These are phyloP conservation scores for Phrynocephalus versicolor DNA, from an alignment of 2,113 vertebrate species.

Conservation along the genomic window DNA sequence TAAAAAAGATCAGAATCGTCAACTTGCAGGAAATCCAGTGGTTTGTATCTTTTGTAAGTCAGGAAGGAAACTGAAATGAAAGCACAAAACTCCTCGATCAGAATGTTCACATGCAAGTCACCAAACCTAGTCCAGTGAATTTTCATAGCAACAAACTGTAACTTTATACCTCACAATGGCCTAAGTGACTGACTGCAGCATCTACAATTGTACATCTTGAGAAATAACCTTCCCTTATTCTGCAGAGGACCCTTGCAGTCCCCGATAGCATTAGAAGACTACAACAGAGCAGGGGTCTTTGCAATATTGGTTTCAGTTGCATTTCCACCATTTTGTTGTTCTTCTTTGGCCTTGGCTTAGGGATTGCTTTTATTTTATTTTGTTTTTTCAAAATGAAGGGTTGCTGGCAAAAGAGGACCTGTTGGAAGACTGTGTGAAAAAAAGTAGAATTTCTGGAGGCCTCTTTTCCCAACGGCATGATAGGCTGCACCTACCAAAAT, in stretches of 20 bases:
- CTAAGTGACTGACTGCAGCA: too few relatives aligned
- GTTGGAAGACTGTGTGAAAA: not conserved
- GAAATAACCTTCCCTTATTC: too few relatives aligned
- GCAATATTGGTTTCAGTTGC: not conserved
- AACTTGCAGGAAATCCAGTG: conserved; percentile 44
- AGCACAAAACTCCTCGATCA: not conserved
- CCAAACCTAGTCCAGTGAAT: conserved; percentile 11
- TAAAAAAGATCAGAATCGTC: conserved; percentile 21
- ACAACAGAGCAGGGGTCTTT: too few relatives aligned
- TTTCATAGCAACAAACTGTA: conserved; percentile 32
- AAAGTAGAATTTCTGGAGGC: not conserved
- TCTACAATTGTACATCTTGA: too few relatives aligned
- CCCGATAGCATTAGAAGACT: too few relatives aligned
- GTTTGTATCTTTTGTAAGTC: conserved; percentile 27
- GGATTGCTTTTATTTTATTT: not conserved
- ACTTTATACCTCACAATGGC: too few relatives aligned
- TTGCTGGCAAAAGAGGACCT: too few relatives aligned
- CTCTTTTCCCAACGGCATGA: too few relatives aligned
- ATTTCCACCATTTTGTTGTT: not conserved
- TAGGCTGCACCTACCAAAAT: not conserved
- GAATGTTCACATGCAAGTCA: conserved; percentile 20
- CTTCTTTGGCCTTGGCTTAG: not conserved
- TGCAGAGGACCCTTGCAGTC: too few relatives aligned
- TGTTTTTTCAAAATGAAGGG: too few relatives aligned
- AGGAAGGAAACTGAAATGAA: conserved; percentile 54